Conservation (phyloP, 2,888 invertebrate genomes). For the Cephus nigrinus region DNA sequence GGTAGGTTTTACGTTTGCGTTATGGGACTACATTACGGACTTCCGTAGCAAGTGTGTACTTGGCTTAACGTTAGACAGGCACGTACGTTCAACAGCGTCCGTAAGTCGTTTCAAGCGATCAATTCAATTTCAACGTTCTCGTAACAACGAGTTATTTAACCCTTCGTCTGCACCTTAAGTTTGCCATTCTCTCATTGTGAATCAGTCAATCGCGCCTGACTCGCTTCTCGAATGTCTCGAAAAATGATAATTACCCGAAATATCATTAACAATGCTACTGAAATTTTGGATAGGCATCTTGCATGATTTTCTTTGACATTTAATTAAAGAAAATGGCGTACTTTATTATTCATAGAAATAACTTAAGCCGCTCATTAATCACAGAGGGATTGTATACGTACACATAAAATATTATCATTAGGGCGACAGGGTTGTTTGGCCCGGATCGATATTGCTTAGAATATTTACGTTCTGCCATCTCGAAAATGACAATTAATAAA, state of each 20-base stretch:
- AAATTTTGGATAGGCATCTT: not conserved
- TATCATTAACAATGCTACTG: no score
- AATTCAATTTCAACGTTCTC: not conserved
- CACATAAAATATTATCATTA: no score
- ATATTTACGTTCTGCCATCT: no score
- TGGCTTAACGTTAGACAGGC: no score
- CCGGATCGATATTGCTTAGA: no score
- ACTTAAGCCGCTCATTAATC: not conserved
- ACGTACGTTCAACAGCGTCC: no score
- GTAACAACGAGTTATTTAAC: not conserved
- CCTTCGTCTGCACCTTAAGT: not conserved
- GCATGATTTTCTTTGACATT: not conserved
- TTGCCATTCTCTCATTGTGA: not conserved
- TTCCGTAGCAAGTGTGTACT: no score
- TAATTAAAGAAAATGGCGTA: not conserved
- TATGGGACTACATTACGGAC: not conserved
- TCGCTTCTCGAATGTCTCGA: no score
- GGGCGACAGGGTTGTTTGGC: no score
- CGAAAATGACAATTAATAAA: not conserved
- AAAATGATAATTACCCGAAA: no score
- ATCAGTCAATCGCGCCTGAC: not conserved
- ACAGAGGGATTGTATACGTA: not conserved
- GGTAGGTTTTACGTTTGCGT: not conserved
- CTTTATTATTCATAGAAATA: not conserved
- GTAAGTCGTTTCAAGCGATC: not conserved